Evolutionary conservation across 2,888 invertebrate genomes (phyloP).

Genomic region (Drosophila meridiana): DNA sequence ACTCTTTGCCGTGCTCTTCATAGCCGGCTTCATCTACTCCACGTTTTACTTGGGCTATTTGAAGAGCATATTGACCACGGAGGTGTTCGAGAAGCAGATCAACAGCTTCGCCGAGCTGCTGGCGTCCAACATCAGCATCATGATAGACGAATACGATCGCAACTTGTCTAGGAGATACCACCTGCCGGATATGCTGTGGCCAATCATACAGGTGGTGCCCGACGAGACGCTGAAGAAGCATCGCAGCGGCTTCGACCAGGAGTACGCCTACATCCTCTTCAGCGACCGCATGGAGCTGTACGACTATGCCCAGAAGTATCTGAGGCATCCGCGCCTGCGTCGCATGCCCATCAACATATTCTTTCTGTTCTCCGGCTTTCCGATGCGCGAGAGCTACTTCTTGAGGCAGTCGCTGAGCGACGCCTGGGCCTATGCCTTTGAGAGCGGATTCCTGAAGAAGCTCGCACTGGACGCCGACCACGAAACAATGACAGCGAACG

Average conservation of each 20-base stretch:
- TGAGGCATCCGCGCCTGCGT: constrained; percentile 57
- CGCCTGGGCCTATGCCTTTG: constrained; percentile 65
- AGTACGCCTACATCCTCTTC: constrained; percentile 72
- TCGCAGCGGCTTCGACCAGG: constrained; percentile 53
- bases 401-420: constrained; percentile 44
- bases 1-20: constrained; percentile 58
- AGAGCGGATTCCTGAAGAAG: constrained; percentile 59
- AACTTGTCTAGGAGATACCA: constrained; percentile 34
- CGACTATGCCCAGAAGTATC: constrained; percentile 63
- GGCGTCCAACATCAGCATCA: constrained; percentile 48
- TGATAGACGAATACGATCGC: constrained; percentile 64
- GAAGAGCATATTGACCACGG: constrained; percentile 65
- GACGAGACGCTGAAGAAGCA: constrained; percentile 37
- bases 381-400: constrained; percentile 68
- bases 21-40: constrained; percentile 62
- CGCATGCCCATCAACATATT: constrained; percentile 66
- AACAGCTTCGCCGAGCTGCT: constrained; percentile 59
- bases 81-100: constrained; percentile 65
- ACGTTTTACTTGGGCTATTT: constrained; percentile 58
- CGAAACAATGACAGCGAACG: constrained; percentile 63
- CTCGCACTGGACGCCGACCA: constrained; percentile 57
- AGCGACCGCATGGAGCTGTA: constrained; percentile 63
- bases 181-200: constrained; percentile 54
- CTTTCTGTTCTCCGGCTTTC: constrained; percentile 62
- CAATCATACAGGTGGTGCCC: constrained; percentile 48